Evolutionary conservation across 2,113 vertebrate genomes (phyloP).

Genomic region (Muntiacus muntjak): DNA sequence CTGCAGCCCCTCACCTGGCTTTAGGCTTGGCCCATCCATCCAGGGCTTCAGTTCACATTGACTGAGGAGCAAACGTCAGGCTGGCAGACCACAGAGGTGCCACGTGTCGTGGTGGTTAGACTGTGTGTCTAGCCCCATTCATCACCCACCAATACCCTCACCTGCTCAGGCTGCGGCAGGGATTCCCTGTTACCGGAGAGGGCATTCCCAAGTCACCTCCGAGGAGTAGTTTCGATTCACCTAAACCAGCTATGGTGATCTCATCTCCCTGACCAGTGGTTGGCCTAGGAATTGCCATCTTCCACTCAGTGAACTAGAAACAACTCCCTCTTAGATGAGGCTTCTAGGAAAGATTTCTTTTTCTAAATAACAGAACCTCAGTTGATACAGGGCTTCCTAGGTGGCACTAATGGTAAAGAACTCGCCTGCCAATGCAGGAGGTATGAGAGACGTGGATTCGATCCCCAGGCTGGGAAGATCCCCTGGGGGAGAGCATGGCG

Average conservation of each 20-base stretch:
- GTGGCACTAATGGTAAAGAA: neutral
- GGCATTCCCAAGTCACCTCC: neutral
- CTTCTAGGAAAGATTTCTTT: neutral
- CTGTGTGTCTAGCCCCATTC: neutral
- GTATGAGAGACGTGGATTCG: neutral
- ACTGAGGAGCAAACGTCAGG: accelerated
- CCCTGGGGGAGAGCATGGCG: neutral
- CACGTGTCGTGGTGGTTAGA: accelerated
- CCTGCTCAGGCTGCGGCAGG: neutral
- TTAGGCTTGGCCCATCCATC: neutral
- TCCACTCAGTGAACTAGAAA: neutral
- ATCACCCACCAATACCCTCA: neutral
- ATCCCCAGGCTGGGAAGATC: neutral
- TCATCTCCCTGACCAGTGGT: neutral
- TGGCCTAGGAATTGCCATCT: neutral
- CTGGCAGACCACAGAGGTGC: neutral
- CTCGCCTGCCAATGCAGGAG: neutral
- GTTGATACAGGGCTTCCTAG: neutral
- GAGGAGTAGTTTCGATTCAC: neutral
- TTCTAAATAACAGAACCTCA: neutral
- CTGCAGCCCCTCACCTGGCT: neutral
- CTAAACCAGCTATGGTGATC: neutral
- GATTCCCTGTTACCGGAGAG: neutral
- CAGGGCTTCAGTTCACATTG: neutral
- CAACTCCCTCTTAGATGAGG: neutral